Conservation (phyloP, 1,140 invertebrate species). For the Andricus grossulariae region DNA sequence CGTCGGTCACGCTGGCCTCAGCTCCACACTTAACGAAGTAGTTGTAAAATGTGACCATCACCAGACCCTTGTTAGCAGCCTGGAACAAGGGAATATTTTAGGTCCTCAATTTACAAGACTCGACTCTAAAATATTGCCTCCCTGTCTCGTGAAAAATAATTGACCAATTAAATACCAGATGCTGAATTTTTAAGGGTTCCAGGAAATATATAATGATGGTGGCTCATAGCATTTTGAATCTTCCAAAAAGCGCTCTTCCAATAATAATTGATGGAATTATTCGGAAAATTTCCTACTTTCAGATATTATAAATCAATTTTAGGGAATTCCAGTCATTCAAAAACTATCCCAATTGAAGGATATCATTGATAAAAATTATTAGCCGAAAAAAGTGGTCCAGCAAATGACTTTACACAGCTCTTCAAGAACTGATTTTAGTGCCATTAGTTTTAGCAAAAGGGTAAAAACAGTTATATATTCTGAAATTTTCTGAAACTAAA, state of each 20-base stretch:
- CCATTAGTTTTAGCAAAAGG: too few species aligned
- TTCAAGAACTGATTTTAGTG: too few species aligned
- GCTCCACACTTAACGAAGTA: constrained; percentile 88
- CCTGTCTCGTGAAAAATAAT: constrained; percentile 7
- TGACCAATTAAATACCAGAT: constrained; percentile 14
- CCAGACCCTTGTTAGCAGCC: constrained; percentile 88
- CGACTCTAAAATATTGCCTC: background rate
- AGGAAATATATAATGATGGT: too few species aligned
- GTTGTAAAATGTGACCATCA: constrained; percentile 94
- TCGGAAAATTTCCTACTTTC: background rate
- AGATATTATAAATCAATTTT: background rate
- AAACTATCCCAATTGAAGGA: too few species aligned
- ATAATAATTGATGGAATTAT: too few species aligned
- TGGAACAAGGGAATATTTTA: constrained; percentile 69
- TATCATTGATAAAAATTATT: too few species aligned
- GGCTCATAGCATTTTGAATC: too few species aligned
- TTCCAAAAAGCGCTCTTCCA: too few species aligned
- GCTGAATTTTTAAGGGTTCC: background rate
- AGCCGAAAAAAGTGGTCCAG: too few species aligned
- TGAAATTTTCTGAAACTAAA: too few species aligned
- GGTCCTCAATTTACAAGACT: constrained; percentile 29
- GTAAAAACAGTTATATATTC: too few species aligned
- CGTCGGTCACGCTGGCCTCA: constrained; percentile 84
- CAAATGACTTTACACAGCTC: too few species aligned
- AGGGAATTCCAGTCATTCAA: background rate